Evolutionary conservation across 2,888 invertebrate genomes (phyloP), one percentile per base, ranked within the genome.

Genomic region (Antitype chi): DNA sequence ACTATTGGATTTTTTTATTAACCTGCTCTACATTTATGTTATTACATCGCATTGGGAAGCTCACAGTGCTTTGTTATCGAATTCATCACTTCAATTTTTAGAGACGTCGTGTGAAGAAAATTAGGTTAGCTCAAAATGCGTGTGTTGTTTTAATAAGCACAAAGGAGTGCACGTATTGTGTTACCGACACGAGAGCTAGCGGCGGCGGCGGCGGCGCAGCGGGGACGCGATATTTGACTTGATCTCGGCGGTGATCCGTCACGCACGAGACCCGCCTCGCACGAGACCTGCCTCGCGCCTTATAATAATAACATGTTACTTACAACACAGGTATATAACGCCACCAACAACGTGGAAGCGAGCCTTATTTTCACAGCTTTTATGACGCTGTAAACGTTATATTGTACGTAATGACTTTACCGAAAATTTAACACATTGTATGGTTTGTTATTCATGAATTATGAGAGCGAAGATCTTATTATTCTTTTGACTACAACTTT

Each of bases 161-260:
- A 60, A 70, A 76, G 32, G 49, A 55, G 69, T 66, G 64, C 57
- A 77, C 69, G 77, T 79, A 81, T 82, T 81, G 70, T 74, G 82
- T 66, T 70, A 69, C 59, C n/a, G 66, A 60, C n/a, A 67, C 67
- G 60, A 43, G 49, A 62, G 67, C 25, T 66, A n/a, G 32, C 43
- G 71, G 67, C 62, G n/a, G 77, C 53, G 38, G 60, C n/a, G n/a
- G 62, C 66, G 87, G 87, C 85, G 81, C 80, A 88, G 88, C 89
- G 90, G 91, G 92, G 90, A 78, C 87, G 82, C 87, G 87, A 91
- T 94, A 92, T 94, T 94, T 94, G 93, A 94, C 94, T 94, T 91
- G 91, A 93, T 92, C 91, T 93, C 86, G 81, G 84, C 89, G 89
- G 92, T 92, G 91, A 94, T 94, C 93, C 92, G 93, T 94, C 92